phyloP scores from a whole-genome alignment of 1,140 invertebrate genomes.

The Hyphantria cunea region DNA sequence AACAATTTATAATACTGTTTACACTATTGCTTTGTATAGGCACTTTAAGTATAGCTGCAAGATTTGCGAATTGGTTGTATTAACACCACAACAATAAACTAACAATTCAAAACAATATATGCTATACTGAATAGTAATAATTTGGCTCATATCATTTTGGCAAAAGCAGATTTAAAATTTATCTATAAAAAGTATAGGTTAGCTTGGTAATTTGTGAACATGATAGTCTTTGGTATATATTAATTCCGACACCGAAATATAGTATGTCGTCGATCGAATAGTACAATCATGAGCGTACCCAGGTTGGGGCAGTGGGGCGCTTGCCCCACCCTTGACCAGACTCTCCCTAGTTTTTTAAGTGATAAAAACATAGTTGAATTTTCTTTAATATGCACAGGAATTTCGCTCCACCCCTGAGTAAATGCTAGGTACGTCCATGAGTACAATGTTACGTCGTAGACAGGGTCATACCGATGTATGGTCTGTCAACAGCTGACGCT shows the following conservation, averaged over 20 bases:
- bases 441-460: too few species aligned
- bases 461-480: too few species aligned
- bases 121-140: constrained; percentile 20
- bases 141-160: constrained; percentile 33
- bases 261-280: background rate
- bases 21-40: constrained; percentile 25
- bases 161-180: constrained; percentile 19
- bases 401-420: too few species aligned
- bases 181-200: constrained; percentile 6
- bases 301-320: too few species aligned
- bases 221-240: constrained; percentile 46
- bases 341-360: too few species aligned
- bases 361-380: too few species aligned
- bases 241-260: constrained; percentile 14
- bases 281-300: too few species aligned
- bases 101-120: constrained; percentile 2
- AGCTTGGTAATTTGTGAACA: constrained; percentile 1
- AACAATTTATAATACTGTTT: constrained; percentile 21
- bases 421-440: too few species aligned
- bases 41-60: constrained; percentile 27
- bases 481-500: too few species aligned
- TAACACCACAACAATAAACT: constrained; percentile 11
- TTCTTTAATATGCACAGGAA: too few species aligned
- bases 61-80: constrained; percentile 12
- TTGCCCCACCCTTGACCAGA: too few species aligned